phyloP scores from a whole-genome alignment of 2,888 invertebrate species.

The Protophormia terraenovae region DNA sequence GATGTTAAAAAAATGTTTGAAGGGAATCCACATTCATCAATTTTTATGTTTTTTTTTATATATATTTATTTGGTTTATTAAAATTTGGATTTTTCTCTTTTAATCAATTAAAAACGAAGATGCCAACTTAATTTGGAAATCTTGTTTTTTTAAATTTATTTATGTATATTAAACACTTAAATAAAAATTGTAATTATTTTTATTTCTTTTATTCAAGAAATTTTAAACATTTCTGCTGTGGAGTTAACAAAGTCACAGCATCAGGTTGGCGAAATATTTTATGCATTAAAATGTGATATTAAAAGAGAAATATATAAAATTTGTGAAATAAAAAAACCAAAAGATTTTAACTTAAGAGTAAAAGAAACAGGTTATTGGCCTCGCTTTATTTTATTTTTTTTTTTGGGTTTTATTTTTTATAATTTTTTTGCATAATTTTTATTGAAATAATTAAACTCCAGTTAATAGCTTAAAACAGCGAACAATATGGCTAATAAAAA shows the following conservation, averaged over 20 bases:
- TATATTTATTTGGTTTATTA: slow-evolving; percentile 3
- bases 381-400: slow-evolving; percentile 30
- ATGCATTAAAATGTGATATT: background rate
- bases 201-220: background rate
- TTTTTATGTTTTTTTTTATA: background rate
- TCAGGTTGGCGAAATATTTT: slow-evolving; percentile 2
- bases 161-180: background rate
- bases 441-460: slow-evolving; percentile 30
- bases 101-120: background rate
- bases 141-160: background rate
- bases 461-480: slow-evolving; percentile 31
- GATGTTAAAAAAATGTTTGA: background rate
- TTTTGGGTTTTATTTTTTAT: too few species aligned
- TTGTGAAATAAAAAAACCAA: background rate
- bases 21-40: background rate
- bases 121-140: background rate
- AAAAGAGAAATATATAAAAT: background rate
- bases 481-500: slow-evolving; percentile 6
- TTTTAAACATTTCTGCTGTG: background rate
- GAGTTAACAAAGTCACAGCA: slow-evolving; percentile 20
- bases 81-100: background rate
- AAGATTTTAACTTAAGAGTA: background rate
- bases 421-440: slow-evolving; percentile 28
- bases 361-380: slow-evolving; percentile 54
- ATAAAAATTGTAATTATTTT: background rate